Conservation (phyloP, 1,140 invertebrate genomes). For the Philaenus spumarius region DNA sequence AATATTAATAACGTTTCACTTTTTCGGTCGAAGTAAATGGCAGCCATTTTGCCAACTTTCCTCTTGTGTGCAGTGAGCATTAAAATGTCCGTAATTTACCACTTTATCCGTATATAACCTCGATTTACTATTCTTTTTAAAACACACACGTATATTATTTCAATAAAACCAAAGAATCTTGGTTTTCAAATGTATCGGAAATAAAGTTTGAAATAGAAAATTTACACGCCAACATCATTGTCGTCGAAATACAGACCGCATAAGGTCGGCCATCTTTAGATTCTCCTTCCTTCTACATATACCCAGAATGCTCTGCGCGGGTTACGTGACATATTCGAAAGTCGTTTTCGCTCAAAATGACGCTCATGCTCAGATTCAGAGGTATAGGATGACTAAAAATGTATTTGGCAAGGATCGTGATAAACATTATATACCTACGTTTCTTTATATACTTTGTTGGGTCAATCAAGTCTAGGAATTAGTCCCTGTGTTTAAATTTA, state of each 20-base stretch:
- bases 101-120: too few relatives aligned
- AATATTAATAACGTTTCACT: neutral
- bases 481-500: too few relatives aligned
- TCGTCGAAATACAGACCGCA: conserved; percentile 11
- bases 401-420: neutral
- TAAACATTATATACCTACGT: neutral
- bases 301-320: conserved; percentile 18
- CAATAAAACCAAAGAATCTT: too few relatives aligned
- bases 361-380: conserved; percentile 17
- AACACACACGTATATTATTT: too few relatives aligned
- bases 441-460: too few relatives aligned
- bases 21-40: neutral
- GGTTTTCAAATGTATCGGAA: too few relatives aligned
- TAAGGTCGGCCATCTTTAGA: conserved; percentile 18
- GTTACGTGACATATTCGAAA: conserved; percentile 17
- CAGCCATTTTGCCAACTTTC: conserved; percentile 19
- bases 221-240: neutral
- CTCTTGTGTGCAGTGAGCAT: neutral
- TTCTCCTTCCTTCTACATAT: conserved; percentile 13
- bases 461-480: too few relatives aligned
- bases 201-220: too few relatives aligned
- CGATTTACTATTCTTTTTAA: too few relatives aligned
- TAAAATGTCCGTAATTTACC: too few relatives aligned
- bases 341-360: conserved; percentile 13
- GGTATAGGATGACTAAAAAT: neutral